These are phyloP conservation scores for Lamproptera curius DNA, from an alignment of 2,888 invertebrate genomes.

Conservation along the genomic window DNA sequence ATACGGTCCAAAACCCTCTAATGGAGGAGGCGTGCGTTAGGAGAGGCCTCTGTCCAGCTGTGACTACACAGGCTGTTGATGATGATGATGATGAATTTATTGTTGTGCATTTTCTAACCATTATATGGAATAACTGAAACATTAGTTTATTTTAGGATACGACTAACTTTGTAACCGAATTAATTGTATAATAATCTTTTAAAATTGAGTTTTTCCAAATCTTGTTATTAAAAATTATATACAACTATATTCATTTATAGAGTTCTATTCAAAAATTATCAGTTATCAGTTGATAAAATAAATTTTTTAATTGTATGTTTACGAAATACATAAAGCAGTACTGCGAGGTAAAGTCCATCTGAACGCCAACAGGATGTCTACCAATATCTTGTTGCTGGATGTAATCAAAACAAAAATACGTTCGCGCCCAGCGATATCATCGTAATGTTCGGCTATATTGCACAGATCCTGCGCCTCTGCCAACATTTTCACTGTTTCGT, in stretches of 20 bases:
- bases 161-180: too few species aligned
- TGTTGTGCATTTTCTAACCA: too few species aligned
- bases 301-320: background rate
- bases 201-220: background rate
- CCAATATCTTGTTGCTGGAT: background rate
- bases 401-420: constrained; percentile 27
- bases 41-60: too few species aligned
- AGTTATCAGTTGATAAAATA: background rate
- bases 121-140: too few species aligned
- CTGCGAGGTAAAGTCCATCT: background rate
- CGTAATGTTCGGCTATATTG: constrained; percentile 28
- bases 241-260: background rate
- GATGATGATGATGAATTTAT: too few species aligned
- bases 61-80: too few species aligned
- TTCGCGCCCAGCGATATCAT: constrained; percentile 44
- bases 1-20: too few species aligned
- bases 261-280: background rate
- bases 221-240: background rate
- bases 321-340: background rate
- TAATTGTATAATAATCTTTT: too few species aligned
- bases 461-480: constrained; percentile 46
- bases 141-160: too few species aligned
- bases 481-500: constrained; percentile 63
- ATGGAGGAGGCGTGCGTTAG: too few species aligned
- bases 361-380: background rate